Evolutionary conservation across 1,140 invertebrate genomes (phyloP).

Genomic region (Wiebesia pumilae): DNA sequence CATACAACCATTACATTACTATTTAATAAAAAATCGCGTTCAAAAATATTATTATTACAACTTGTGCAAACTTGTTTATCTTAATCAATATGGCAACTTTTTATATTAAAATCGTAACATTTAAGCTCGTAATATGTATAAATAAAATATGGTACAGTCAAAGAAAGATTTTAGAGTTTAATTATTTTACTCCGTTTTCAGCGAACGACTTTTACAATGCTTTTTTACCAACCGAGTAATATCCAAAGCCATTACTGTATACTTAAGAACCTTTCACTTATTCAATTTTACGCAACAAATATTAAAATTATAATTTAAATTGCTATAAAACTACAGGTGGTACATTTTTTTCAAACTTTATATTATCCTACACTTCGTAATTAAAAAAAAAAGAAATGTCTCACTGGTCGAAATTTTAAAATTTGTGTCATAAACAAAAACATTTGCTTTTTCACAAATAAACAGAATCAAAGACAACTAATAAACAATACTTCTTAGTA

Average conservation of each 20-base stretch:
- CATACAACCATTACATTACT: constrained; percentile 24
- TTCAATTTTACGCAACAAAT: background rate
- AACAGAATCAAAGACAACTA: constrained; percentile 24
- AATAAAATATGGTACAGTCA: constrained; percentile 1
- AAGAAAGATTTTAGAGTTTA: background rate
- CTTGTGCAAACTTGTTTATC: background rate
- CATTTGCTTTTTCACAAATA: background rate
- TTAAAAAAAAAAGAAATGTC: background rate
- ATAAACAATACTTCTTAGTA: background rate
- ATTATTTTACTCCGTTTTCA: background rate
- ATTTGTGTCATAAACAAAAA: background rate
- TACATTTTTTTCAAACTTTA: background rate
- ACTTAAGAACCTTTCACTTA: too few relatives aligned
- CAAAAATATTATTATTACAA: constrained; percentile 40
- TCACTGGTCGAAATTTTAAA: background rate
- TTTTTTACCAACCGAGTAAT: constrained; percentile 1
- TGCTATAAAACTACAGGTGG: background rate
- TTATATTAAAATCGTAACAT: constrained; percentile 35
- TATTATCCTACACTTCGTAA: background rate
- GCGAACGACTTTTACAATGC: background rate
- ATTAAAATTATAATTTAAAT: background rate
- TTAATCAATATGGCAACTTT: constrained; percentile 37
- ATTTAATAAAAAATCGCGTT: background rate
- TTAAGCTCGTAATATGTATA: constrained; percentile 26
- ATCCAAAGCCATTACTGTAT: background rate